Conservation (phyloP, 2,888 invertebrate species). For the Aleiodes alternator region DNA sequence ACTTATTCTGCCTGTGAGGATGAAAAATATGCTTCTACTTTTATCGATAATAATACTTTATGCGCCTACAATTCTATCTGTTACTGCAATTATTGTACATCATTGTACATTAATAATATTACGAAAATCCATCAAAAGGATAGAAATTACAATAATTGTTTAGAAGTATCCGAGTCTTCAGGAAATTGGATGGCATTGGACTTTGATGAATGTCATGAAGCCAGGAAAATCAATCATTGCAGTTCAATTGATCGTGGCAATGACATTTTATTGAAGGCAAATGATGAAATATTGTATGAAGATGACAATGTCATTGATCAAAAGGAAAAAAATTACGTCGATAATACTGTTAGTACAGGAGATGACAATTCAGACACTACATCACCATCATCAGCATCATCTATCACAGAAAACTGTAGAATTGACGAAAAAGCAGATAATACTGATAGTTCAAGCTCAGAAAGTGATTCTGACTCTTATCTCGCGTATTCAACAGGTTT, state of each 20-base stretch:
- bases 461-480: conserved; percentile 66
- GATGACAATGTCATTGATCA: too few relatives aligned
- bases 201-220: neutral
- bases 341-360: neutral
- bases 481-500: conserved; percentile 67
- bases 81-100: conserved; percentile 40
- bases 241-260: neutral
- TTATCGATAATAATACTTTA: conserved; percentile 23
- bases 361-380: conserved; percentile 44
- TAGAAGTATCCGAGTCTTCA: conserved; percentile 45
- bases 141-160: conserved; percentile 54
- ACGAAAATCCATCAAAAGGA: conserved; percentile 44
- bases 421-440: conserved; percentile 44
- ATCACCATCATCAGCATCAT: conserved; percentile 13
- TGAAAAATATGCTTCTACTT: conserved; percentile 3
- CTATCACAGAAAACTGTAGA: conserved; percentile 36
- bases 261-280: too few relatives aligned
- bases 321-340: too few relatives aligned
- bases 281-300: too few relatives aligned
- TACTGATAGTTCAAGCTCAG: conserved; percentile 45
- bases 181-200: neutral
- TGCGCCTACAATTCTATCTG: conserved; percentile 46
- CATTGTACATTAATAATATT: conserved; percentile 19
- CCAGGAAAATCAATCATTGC: conserved; percentile 5
- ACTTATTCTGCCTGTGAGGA: conserved; percentile 22